A percentile compares a stretch with the other conserved stretches of the same genome.
These are phyloP conservation scores for Cygnus atratus DNA, from an alignment of 2,113 vertebrate genomes.

Conservation along the genomic window DNA sequence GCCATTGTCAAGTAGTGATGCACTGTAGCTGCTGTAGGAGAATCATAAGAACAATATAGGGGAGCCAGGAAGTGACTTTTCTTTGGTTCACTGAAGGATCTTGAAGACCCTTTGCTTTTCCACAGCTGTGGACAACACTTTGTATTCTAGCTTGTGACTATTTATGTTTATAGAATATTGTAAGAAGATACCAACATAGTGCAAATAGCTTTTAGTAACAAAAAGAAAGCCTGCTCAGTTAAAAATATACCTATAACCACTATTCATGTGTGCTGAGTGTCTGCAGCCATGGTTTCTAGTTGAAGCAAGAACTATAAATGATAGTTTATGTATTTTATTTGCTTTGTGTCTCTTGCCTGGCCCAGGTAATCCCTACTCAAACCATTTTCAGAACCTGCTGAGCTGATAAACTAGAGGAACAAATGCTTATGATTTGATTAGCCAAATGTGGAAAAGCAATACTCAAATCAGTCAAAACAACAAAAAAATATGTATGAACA, in stretches of 20 bases:
- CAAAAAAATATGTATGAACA: background rate
- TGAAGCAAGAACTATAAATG: background rate
- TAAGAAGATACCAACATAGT: background rate
- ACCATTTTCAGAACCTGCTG: background rate
- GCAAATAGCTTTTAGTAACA: background rate
- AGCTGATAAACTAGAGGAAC: background rate
- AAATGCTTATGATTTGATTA: background rate
- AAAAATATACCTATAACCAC: background rate
- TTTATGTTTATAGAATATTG: background rate
- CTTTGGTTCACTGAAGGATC: background rate
- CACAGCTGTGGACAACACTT: background rate
- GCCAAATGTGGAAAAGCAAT: background rate
- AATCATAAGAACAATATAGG: background rate
- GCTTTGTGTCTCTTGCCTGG: background rate
- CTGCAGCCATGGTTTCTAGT: background rate
- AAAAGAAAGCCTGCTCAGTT: background rate
- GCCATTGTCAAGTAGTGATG: background rate
- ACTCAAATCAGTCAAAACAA: background rate
- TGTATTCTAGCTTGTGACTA: background rate
- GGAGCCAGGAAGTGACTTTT: background rate
- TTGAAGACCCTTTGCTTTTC: background rate
- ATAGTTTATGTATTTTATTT: background rate
- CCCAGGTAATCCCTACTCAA: background rate
- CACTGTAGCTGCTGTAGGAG: background rate
- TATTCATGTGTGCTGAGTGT: background rate